These are phyloP conservation scores for Agrilus mali DNA, from an alignment of 2,888 invertebrate genomes.

Conservation along the genomic window DNA sequence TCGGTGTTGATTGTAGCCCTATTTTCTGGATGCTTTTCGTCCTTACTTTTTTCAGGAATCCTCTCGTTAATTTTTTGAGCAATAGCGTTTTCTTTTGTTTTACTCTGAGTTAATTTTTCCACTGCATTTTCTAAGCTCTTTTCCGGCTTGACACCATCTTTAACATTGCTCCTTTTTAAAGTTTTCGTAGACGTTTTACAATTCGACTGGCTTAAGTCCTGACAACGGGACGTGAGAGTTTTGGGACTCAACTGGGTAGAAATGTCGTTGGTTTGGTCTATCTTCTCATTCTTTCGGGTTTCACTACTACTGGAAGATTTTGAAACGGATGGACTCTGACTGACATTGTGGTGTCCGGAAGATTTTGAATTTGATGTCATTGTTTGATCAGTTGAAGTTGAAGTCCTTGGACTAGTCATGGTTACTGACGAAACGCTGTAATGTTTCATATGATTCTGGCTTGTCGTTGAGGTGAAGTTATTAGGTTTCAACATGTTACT, in stretches of 20 bases:
- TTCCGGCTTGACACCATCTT: conserved; percentile 22
- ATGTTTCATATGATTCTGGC: too few species aligned
- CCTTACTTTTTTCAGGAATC: background rate
- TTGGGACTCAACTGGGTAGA: conserved; percentile 1
- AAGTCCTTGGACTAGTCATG: too few species aligned
- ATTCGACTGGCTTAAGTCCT: too few species aligned
- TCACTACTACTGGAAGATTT: background rate
- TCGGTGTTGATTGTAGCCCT: background rate
- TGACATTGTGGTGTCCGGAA: too few species aligned
- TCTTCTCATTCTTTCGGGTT: conserved; percentile 2
- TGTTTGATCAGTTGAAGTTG: too few species aligned
- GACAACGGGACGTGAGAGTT: background rate
- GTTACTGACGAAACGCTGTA: too few species aligned
- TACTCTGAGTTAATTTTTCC: conserved; percentile 29
- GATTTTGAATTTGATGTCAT: too few species aligned
- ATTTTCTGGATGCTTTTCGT: background rate
- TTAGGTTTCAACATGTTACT: too few species aligned
- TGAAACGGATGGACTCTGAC: too few species aligned
- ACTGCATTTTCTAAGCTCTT: conserved; percentile 30
- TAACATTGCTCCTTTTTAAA: conserved; percentile 11
- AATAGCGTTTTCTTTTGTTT: conserved; percentile 20
- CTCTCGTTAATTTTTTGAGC: conserved; percentile 1
- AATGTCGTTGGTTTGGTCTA: too few species aligned
- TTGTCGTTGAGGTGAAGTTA: too few species aligned
- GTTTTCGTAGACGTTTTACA: conserved; percentile 2